A percentile compares a stretch with the other conserved stretches of the same genome.
phyloP scores from a whole-genome alignment of 2,797 vertebrate species.

The Gymnocypris eckloni region DNA sequence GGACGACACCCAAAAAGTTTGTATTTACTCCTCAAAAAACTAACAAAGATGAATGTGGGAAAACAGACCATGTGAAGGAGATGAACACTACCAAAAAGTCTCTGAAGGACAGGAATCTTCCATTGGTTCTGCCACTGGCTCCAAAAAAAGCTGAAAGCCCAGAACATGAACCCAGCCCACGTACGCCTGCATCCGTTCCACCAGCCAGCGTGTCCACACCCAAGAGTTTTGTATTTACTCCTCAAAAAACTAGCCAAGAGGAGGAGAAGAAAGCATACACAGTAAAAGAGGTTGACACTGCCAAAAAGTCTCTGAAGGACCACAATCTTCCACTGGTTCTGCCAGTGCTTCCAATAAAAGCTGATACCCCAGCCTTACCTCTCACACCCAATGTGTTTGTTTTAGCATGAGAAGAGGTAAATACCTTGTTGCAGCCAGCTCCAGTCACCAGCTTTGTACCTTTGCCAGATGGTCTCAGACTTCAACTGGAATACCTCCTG shows the following conservation, averaged over 20 bases:
- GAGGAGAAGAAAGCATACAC: slow-evolving; percentile 53
- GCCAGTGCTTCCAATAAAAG: slow-evolving; percentile 30
- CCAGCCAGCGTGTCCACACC: slow-evolving; percentile 59
- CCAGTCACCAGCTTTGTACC: too few species aligned
- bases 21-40: slow-evolving; percentile 66
- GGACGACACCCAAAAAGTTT: slow-evolving; percentile 60
- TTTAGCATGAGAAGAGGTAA: too few species aligned
- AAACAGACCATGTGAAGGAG: slow-evolving; percentile 37
- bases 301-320: slow-evolving; percentile 60
- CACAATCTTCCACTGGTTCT: slow-evolving; percentile 56
- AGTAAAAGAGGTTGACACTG: slow-evolving; percentile 38
- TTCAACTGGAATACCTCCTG: not conserved
- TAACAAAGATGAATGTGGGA: slow-evolving; percentile 46
- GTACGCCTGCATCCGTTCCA: slow-evolving; percentile 33
- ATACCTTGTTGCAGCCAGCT: too few species aligned
- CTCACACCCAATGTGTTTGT: too few species aligned
- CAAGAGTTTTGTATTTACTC: slow-evolving; percentile 64
- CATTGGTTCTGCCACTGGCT: slow-evolving; percentile 15
- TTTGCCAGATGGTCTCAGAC: too few species aligned
- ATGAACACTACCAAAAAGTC: slow-evolving; percentile 48
- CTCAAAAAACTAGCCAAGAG: slow-evolving; percentile 60
- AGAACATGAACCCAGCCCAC: slow-evolving; percentile 4
- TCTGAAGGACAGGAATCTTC: slow-evolving; percentile 65
- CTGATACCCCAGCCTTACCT: too few species aligned
- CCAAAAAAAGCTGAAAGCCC: slow-evolving; percentile 10